These are phyloP conservation scores for Prenolepis imparis DNA, from an alignment of 2,888 invertebrate species.

Conservation along the genomic window DNA sequence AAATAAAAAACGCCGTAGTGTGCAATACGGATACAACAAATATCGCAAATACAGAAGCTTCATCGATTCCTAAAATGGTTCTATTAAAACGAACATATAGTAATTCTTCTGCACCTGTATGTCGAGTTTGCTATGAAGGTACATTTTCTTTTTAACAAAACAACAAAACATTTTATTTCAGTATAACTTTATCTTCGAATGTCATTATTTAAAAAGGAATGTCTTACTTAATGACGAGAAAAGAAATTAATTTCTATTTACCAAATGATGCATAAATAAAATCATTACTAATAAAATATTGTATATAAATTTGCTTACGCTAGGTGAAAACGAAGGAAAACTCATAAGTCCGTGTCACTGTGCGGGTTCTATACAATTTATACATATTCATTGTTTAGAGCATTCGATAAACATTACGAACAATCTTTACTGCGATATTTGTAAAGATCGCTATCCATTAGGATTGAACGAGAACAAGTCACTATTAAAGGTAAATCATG, in stretches of 20 bases:
- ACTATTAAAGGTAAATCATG: background rate
- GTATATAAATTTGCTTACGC: background rate
- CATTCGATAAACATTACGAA: background rate
- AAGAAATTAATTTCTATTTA: background rate
- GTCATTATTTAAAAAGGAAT: too few species aligned
- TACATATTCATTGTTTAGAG: background rate
- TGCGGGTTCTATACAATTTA: background rate
- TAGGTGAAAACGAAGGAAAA: background rate
- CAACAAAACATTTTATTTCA: background rate
- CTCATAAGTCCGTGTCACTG: background rate
- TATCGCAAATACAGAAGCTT: too few species aligned
- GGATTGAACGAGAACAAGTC: background rate
- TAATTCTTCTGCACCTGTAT: background rate
- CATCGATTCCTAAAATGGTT: too few species aligned
- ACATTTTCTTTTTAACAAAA: background rate
- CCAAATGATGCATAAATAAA: background rate
- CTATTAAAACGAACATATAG: too few species aligned
- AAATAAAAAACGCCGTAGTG: too few species aligned
- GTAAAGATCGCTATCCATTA: background rate
- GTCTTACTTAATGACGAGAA: too few species aligned
- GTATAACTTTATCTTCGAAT: too few species aligned
- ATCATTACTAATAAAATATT: background rate
- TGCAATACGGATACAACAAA: too few species aligned
- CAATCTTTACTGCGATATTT: background rate
- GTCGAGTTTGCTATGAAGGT: background rate